Base-by-base conservation (phyloP, 2,797 vertebrate species). In the Acestrorhynchus altus region DNA sequence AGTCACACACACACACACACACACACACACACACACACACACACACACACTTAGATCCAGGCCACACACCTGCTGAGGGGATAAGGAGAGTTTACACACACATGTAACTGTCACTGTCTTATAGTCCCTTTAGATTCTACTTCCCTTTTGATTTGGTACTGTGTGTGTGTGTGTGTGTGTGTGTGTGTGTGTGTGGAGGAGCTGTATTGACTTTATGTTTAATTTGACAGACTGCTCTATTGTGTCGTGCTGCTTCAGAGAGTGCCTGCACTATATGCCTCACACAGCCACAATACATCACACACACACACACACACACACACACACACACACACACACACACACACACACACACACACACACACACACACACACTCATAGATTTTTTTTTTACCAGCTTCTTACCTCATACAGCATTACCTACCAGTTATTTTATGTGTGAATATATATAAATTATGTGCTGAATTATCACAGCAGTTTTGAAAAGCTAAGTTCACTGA, bases 161-260 rank as follows among this genome's bases (percentile, higher is more conserved):
- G n/a, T 44, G 13, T 69, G 39, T 64, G 26, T 77, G 26, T 71
- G 51, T 66, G 75, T 63, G 69, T 71, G 40, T 72, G 67, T 63
- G 22, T 57, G 56, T 69, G 65, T 74, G 59, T 77, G 78, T 63
- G 71, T 60, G 35, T 60, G 61, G 65, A 63, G 59, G 52, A 44
- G 24, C 28, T 49, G 20, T 78, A 78, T 70, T 47, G 70, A 73
- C 77, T 78, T 78, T 78, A 66, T 78, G 69, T 73, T 78, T 72
- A 78, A 78, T 78, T 78, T 78, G 77, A 78, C 70, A 78, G 69
- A 78, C 61, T 78, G 70, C 77, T 78, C 77, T 73, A 72, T 78
- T 78, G 40, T 73, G 69, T 60, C 10, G 61, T 67, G 77, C 69
- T 72, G 70, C 77, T 66, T 78, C 70, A 66, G 52, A 78, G 77